Percentiles rank a stretch among this genome's conserved stretches.
Evolutionary conservation across 2,888 invertebrate genomes (phyloP).

Genomic region (Odontothrips loti): DNA sequence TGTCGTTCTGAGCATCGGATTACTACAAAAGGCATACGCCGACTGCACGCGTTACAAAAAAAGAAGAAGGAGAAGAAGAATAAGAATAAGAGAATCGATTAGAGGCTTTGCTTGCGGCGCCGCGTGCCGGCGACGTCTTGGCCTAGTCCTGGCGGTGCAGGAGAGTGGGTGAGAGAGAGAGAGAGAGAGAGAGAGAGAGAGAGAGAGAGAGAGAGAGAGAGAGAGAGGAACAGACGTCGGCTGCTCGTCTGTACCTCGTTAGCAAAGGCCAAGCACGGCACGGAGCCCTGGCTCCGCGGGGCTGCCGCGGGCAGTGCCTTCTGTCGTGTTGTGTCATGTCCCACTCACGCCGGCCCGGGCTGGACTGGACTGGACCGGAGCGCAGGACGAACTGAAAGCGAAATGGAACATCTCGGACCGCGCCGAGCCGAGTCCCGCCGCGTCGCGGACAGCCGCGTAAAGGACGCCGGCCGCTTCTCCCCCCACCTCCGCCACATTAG

Average conservation of each 20-base stretch:
- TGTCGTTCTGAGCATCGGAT: not conserved
- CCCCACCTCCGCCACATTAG: not conserved
- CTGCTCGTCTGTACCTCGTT: not conserved
- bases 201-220: too few relatives aligned
- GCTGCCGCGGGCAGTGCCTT: not conserved
- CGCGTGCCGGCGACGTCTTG: not conserved
- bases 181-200: too few relatives aligned
- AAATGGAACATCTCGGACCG: slow-evolving; percentile 9
- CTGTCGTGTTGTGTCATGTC: slow-evolving; percentile 8
- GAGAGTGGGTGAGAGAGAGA: too few relatives aligned
- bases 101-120: not conserved
- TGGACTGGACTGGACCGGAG: not conserved
- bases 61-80: not conserved
- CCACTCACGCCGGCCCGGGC: not conserved
- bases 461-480: not conserved
- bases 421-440: not conserved
- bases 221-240: too few relatives aligned
- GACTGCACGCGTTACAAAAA: not conserved
- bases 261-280: not conserved
- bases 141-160: too few relatives aligned
- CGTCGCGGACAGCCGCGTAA: not conserved
- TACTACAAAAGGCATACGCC: not conserved
- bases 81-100: not conserved
- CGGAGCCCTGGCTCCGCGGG: not conserved
- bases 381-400: slow-evolving; percentile 8